Evolutionary conservation across 2,797 vertebrate genomes (phyloP).

Genomic region (Clarias laeviceps): DNA sequence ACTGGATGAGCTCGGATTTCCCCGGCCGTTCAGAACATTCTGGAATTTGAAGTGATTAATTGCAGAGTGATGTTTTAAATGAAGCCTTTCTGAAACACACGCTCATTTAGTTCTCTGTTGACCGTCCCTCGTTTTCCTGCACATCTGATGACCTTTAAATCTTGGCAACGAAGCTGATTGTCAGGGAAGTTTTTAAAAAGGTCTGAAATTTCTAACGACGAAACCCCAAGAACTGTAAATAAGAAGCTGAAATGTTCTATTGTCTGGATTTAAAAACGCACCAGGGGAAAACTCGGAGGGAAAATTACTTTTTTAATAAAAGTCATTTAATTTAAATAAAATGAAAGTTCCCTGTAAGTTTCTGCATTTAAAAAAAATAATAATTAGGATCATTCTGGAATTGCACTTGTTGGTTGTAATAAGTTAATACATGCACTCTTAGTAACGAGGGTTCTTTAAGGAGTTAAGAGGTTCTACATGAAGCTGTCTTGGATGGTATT

Average conservation of each 20-base stretch:
- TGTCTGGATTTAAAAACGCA: not conserved
- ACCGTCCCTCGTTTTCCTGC: not conserved
- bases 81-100: not conserved
- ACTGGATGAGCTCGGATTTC: too few relatives aligned
- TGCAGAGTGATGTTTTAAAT: not conserved
- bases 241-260: not conserved
- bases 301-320: too few relatives aligned
- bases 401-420: not conserved
- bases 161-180: not conserved
- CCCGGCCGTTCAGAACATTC: not conserved
- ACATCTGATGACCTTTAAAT: not conserved
- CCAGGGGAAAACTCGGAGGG: too few relatives aligned
- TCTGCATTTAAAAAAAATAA: not conserved
- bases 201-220: not conserved
- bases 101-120: not conserved
- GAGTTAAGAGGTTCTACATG: not conserved
- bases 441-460: not conserved
- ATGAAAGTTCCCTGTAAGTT: not conserved
- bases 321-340: too few relatives aligned
- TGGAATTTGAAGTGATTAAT: not conserved
- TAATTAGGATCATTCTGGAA: not conserved
- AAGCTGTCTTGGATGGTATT: not conserved
- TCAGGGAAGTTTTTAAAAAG: not conserved
- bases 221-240: not conserved
- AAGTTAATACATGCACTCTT: not conserved